Percentiles rank a stretch among this genome's conserved stretches.
Evolutionary conservation across 2,113 vertebrate species (phyloP).

Genomic region (Castor canadensis): DNA sequence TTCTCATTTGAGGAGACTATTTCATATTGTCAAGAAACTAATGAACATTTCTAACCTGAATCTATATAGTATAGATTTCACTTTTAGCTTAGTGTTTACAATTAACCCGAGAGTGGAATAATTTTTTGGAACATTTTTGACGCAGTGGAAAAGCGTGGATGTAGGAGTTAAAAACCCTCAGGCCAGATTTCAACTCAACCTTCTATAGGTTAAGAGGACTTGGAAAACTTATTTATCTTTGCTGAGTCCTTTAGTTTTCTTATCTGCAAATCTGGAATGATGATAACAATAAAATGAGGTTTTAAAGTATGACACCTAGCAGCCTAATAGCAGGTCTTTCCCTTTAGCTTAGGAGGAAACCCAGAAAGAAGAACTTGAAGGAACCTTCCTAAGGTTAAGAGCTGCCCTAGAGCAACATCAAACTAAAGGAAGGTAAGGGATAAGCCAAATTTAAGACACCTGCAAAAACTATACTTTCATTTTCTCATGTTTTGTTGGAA

Average conservation of each 20-base stretch:
- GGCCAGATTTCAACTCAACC: background rate
- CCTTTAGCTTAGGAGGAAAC: background rate
- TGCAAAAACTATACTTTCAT: background rate
- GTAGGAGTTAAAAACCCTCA: background rate
- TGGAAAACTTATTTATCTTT: conserved; percentile 6
- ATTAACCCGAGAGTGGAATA: background rate
- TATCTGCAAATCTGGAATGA: background rate
- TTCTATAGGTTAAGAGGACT: background rate
- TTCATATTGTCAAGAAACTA: background rate
- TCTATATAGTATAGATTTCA: background rate
- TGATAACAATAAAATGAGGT: conserved; percentile 9
- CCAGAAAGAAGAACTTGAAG: background rate
- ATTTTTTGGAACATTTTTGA: no score
- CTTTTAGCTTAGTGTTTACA: background rate
- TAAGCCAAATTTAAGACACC: background rate
- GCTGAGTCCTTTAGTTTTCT: background rate
- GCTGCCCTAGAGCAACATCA: background rate
- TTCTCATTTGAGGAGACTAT: background rate
- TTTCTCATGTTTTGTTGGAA: conserved; percentile 43
- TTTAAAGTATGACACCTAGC: background rate
- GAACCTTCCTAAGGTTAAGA: background rate
- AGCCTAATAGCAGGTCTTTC: background rate
- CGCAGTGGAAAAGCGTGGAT: background rate
- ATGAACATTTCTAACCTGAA: background rate
- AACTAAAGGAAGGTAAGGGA: background rate